A percentile compares a stretch with the other conserved stretches of the same genome.
Conservation (phyloP, 1,140 invertebrate genomes). For the Scaptodrosophila lebanonensis region DNA sequence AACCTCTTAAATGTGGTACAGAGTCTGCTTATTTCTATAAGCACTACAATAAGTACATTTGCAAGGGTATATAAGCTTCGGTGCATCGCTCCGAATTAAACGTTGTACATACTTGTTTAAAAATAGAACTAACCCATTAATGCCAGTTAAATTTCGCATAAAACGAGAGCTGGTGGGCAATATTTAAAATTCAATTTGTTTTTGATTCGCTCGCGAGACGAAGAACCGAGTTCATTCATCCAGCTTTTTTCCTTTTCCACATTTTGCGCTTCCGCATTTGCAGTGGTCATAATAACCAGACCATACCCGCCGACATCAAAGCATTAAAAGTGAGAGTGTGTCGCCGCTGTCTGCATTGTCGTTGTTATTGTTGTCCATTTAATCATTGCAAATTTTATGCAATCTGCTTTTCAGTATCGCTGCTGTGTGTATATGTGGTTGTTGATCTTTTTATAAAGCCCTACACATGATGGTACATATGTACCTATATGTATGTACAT, state of each 20-base stretch:
- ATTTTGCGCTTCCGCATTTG: slow-evolving; percentile 52
- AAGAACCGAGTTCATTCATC: slow-evolving; percentile 59
- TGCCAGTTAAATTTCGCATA: slow-evolving; percentile 46
- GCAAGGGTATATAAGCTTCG: too few species aligned
- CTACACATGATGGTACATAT: slow-evolving; percentile 14
- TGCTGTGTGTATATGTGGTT: slow-evolving; percentile 7
- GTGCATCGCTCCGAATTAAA: too few species aligned
- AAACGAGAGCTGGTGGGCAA: slow-evolving; percentile 1
- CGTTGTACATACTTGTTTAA: slow-evolving; percentile 39
- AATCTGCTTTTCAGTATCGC: slow-evolving; percentile 48
- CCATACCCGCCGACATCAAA: too few species aligned
- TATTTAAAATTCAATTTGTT: slow-evolving; percentile 34
- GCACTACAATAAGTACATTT: too few species aligned
- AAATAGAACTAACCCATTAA: slow-evolving; percentile 64
- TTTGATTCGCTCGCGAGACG: slow-evolving; percentile 4
- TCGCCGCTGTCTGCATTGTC: slow-evolving; percentile 16
- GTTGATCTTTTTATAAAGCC: slow-evolving; percentile 59
- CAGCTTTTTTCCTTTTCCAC: slow-evolving; percentile 27
- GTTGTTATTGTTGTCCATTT: slow-evolving; percentile 46
- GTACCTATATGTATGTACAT: not conserved
- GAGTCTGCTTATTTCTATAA: too few species aligned
- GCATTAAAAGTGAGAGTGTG: slow-evolving; percentile 54
- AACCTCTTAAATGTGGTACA: too few species aligned
- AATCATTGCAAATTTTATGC: slow-evolving; percentile 74
- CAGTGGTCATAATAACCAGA: slow-evolving; percentile 24